Conservation (phyloP, 2,113 vertebrate species). For the Neogale vison region DNA sequence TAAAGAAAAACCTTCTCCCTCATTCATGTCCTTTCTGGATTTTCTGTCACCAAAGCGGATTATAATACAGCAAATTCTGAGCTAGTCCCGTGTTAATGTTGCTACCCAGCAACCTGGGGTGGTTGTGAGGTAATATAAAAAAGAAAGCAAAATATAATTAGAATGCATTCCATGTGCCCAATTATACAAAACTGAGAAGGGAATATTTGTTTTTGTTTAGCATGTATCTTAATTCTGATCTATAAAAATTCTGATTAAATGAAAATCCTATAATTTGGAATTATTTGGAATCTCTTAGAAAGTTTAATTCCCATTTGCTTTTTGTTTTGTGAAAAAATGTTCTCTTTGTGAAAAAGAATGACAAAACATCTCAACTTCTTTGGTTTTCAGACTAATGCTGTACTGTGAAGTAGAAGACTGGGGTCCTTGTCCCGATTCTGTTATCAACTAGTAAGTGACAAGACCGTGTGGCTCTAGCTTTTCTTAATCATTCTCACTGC, state of each 20-base stretch:
- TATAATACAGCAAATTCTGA: not conserved
- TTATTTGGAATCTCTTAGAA: not conserved
- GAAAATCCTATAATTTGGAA: conserved; percentile 27
- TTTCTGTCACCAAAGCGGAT: not conserved
- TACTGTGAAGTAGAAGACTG: not conserved
- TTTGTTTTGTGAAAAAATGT: not conserved
- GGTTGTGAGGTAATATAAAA: not conserved
- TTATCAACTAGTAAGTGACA: not conserved
- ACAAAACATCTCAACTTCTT: not conserved
- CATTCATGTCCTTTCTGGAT: not conserved
- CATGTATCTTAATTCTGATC: conserved; percentile 26
- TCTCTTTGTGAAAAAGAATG: not conserved
- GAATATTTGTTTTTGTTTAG: not conserved
- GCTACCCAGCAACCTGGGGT: not conserved
- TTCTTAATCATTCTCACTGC: not conserved
- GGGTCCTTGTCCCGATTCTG: not conserved
- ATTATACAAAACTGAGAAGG: conserved; percentile 9
- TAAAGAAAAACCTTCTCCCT: not conserved
- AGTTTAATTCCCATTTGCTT: not conserved
- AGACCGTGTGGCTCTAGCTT: not conserved
- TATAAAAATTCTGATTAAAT: not conserved
- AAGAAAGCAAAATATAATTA: conserved; percentile 30
- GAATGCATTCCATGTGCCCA: not conserved
- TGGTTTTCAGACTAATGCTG: not conserved
- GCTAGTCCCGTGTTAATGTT: not conserved